A percentile compares a stretch with the other conserved stretches of the same genome.
These are phyloP conservation scores for Trinorchestia longiramus DNA, from an alignment of 1,140 invertebrate species.

Conservation along the genomic window DNA sequence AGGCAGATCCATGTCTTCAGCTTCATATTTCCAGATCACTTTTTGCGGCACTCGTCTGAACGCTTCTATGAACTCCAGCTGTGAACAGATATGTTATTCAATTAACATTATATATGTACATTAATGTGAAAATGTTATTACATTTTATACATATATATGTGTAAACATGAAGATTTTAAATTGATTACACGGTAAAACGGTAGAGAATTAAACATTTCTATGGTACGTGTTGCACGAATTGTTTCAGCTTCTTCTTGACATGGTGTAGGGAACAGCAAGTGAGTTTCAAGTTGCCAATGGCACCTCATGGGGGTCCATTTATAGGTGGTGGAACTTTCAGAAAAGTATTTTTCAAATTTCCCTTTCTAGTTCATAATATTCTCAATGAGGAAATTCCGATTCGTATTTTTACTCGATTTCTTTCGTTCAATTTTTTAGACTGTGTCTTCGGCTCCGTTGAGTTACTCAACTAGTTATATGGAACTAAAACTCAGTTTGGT, in stretches of 20 bases:
- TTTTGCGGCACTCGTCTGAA: conserved; percentile 59
- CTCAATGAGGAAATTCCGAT: no score
- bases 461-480: not conserved
- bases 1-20: conserved; percentile 68
- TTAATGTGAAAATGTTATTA: no score
- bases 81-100: not conserved
- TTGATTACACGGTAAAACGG: not conserved
- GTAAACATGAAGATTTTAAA: no score
- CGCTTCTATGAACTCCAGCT: conserved; percentile 57
- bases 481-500: not conserved
- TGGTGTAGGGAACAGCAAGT: not conserved
- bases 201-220: not conserved
- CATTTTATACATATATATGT: no score
- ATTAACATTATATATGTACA: not conserved
- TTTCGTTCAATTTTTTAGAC: no score
- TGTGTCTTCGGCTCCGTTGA: not conserved
- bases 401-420: no score
- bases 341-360: no score
- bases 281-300: not conserved
- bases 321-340: no score
- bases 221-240: not conserved
- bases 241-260: no score
- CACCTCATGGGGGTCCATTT: no score
- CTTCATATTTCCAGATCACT: conserved; percentile 65
- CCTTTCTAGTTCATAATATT: no score